Base-by-base conservation (phyloP, 2,888 invertebrate species). In the Axea sp. region DNA sequence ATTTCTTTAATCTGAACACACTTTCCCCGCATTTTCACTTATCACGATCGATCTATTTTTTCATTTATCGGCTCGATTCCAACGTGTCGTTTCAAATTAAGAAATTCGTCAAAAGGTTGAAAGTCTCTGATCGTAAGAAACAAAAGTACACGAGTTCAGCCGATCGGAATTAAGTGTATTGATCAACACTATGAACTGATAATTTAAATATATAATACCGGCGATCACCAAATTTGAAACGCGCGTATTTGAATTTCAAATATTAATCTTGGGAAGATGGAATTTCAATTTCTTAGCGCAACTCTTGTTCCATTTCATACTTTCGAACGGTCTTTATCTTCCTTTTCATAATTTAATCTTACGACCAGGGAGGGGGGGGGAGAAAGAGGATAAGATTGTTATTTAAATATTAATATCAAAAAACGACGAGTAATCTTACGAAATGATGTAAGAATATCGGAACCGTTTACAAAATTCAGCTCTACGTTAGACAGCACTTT, bases 401-500 rank as follows among this genome's bases (percentile, higher is more conserved):
- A 69, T 53, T 69, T 60, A 35, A 69, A 53, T 53, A 60, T 57
- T 49, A 49, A 55, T 39, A 49, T 45, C 26, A 53, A 60, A 59
- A 69, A 69, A 22, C 43, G 69, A 62, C 60, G 45, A 69, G 60
- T 55, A 60, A 68, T 68, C 59, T 51, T 33, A 41, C 22, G 30
- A 19, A 68, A 55, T 62, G 60, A 69, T 47, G 53, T 45, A 62
- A 69, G 60, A 60, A 71, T 47, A 62, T 62, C 33, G 22, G 17
- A 59, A 33, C 24, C 45, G 41, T 62, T 71, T 71, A 28, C 43
- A 55, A 31, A 71, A 37, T 55, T 33, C 45, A 14, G 30, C 53
- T 53, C 62, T 69, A 55, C 69, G 37, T 71, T 71, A 64, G 64
- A 71, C 64, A 71, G 71, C 71, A 71, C 19, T 55, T 62, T 71